Base-by-base conservation (phyloP, 2,888 invertebrate species). In the Taenaris catops region DNA sequence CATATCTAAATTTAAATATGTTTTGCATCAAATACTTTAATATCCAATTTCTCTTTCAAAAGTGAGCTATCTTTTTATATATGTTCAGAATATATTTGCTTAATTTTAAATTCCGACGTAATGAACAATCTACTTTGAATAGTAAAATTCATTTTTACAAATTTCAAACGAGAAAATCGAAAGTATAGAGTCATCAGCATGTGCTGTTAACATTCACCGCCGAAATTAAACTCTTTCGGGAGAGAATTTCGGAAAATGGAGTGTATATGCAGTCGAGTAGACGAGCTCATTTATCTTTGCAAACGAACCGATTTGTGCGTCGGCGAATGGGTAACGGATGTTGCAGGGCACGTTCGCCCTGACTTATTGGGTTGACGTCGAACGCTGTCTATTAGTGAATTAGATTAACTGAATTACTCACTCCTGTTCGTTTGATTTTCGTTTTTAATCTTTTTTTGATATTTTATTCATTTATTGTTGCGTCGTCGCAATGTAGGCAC, bases 281-380 rank as follows among this genome's bases (percentile, higher is more conserved):
- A 65, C 71, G 58, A 63, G 46, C 57, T 70, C 73, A 84, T 86
- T 84, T 80, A 71, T 86, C 84, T 86, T 79, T 59, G 70, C 78
- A 83, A 86, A 84, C 73, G 79, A 75, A 80, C 72, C 81, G 83
- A 81, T 79, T 73, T 75, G 81, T 76, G 83, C 80, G 83, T 81
- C 66, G 67, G 67, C 69, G 68, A 70, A 73, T 69, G 72, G 69
- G 70, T 80, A 80, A 81, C 79, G 74, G 70, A 84, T 80, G 81
- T 72, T 65, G 62, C 67, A 61, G 60, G 71, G 69, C 70, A 69
- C 68, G 76, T 70, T 73, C 66, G 69, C 46, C 45, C 69, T 75
- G 72, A 79, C 68, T 79, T 79, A 79, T 80, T 69, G 72, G 63
- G 54, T 51, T 53, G 63, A 63, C 66, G 74, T 67, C 64, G 63